Evolutionary conservation across 2,888 invertebrate species (phyloP).

Genomic region (Bembecia ichneumoniformis): DNA sequence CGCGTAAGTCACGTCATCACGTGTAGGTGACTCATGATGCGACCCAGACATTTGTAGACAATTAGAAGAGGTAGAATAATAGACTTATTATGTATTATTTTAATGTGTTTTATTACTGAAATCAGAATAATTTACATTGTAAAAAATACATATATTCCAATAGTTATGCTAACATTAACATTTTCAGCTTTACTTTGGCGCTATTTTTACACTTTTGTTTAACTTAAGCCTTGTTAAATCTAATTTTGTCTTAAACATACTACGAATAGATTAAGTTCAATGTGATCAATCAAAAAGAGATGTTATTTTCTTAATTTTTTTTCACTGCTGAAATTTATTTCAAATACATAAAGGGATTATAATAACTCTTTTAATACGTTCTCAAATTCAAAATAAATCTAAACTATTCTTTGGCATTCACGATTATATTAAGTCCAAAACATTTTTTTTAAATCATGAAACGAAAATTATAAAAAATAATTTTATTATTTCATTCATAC

Average conservation of each 20-base stretch:
- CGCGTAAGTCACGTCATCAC: too few relatives aligned
- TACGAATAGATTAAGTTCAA: too few relatives aligned
- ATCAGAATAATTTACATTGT: constrained; percentile 73
- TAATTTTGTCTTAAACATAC: constrained; percentile 11
- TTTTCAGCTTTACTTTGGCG: constrained; percentile 45
- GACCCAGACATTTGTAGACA: too few relatives aligned
- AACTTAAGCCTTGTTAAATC: constrained; percentile 24
- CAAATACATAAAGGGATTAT: background rate
- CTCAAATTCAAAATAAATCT: background rate
- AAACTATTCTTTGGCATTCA: constrained; percentile 21
- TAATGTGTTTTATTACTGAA: constrained; percentile 66
- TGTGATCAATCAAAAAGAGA: background rate
- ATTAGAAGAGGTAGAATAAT: too few relatives aligned
- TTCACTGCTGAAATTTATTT: too few relatives aligned
- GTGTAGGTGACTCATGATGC: too few relatives aligned
- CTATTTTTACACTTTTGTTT: constrained; percentile 39
- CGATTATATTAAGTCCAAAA: constrained; percentile 8
- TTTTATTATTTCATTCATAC: too few relatives aligned
- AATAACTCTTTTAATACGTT: background rate
- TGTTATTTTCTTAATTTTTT: too few relatives aligned
- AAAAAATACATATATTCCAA: constrained; percentile 70
- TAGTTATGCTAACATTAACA: constrained; percentile 60
- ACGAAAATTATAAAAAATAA: background rate
- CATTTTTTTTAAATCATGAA: background rate
- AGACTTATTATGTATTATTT: constrained; percentile 23